Evolutionary conservation across 2,888 invertebrate species (phyloP).

Genomic region (Thymelicus sylvestris): DNA sequence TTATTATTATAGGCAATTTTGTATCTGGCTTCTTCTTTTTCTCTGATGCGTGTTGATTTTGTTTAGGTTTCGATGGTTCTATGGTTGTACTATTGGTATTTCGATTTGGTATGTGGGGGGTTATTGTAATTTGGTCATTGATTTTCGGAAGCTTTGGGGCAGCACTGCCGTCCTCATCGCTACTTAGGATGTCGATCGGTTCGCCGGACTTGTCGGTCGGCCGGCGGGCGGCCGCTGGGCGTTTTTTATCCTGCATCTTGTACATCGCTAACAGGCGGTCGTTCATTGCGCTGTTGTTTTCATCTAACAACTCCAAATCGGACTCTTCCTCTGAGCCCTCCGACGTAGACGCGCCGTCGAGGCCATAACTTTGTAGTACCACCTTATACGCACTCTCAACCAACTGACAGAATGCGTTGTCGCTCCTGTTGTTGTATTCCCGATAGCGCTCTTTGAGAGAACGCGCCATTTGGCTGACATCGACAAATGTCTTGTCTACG

Average conservation of each 20-base stretch:
- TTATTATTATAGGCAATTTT: slow-evolving; percentile 47
- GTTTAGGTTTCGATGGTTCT: slow-evolving; percentile 59
- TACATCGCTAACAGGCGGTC: slow-evolving; percentile 81
- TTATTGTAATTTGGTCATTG: slow-evolving; percentile 79
- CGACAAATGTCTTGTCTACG: slow-evolving; percentile 91
- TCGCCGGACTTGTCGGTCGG: slow-evolving; percentile 73
- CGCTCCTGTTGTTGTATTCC: slow-evolving; percentile 93
- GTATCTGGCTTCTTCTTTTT: slow-evolving; percentile 72
- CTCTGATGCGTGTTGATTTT: slow-evolving; percentile 59
- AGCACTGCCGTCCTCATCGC: slow-evolving; percentile 72
- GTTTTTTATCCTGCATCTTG: slow-evolving; percentile 80
- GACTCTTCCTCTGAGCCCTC: slow-evolving; percentile 86
- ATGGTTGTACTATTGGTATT: slow-evolving; percentile 58
- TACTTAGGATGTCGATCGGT: slow-evolving; percentile 77
- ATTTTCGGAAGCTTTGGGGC: slow-evolving; percentile 79
- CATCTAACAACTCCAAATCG: slow-evolving; percentile 90
- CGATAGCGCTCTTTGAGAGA: slow-evolving; percentile 88
- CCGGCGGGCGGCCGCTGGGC: slow-evolving; percentile 65
- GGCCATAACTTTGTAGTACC: slow-evolving; percentile 88
- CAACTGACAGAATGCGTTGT: slow-evolving; percentile 90
- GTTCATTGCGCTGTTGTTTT: slow-evolving; percentile 90
- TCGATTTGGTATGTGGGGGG: slow-evolving; percentile 71
- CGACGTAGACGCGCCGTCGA: slow-evolving; percentile 85
- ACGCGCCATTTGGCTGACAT: slow-evolving; percentile 93
- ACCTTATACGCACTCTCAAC: slow-evolving; percentile 92